phyloP scores from a whole-genome alignment of 2,797 vertebrate genomes.

The Gymnodraco acuticeps region DNA sequence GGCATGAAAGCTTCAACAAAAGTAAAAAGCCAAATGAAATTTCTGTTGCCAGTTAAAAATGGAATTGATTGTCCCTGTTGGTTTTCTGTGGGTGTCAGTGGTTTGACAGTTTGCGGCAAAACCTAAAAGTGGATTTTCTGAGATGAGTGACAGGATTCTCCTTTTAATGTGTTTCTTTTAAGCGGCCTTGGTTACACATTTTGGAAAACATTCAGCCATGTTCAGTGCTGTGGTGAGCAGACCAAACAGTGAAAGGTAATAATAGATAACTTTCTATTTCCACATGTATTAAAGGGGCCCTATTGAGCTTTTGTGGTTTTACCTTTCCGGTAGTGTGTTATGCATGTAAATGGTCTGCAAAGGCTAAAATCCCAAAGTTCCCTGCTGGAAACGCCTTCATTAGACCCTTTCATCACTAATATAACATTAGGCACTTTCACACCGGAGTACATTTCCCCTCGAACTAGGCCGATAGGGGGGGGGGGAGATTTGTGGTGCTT shows the following conservation, averaged over 20 bases:
- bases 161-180: background rate
- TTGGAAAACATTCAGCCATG: background rate
- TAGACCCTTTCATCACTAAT: no score
- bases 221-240: background rate
- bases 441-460: no score
- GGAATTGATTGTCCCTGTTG: slow-evolving; percentile 9
- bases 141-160: slow-evolving; percentile 4
- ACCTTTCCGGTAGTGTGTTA: no score
- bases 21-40: slow-evolving; percentile 9
- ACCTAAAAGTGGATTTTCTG: slow-evolving; percentile 1
- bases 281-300: background rate
- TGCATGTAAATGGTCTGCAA: no score
- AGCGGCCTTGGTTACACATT: background rate
- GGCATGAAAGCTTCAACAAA: slow-evolving; percentile 19
- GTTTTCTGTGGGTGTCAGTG: background rate
- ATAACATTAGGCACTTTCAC: no score
- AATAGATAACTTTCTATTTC: background rate
- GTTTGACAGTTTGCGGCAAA: background rate
- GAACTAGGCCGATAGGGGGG: no score
- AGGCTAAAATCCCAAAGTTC: no score
- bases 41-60: slow-evolving; percentile 12
- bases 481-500: no score
- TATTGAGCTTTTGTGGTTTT: no score
- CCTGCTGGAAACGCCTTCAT: no score
- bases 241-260: background rate